Evolutionary conservation across 2,888 invertebrate species (phyloP), one percentile per base, ranked within the genome.

Genomic region (Cephus nigrinus): DNA sequence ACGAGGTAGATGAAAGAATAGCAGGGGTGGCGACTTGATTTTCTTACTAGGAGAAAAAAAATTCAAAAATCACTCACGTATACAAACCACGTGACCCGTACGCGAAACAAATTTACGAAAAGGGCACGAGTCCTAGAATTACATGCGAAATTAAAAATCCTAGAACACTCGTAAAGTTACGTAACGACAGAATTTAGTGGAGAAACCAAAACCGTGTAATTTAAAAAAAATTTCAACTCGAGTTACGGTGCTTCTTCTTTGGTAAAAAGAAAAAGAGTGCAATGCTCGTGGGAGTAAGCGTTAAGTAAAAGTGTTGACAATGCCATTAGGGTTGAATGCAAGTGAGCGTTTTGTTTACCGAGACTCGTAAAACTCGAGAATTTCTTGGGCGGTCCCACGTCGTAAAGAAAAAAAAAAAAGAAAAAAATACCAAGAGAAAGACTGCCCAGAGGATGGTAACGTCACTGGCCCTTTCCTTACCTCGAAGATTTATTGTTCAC

Each of bases 281-380:
- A 40, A 1, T 30, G 35, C 81, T 79, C 80, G 86, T 86, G 81
- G 84, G 83, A 82, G 85, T 82, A 68, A 69, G 74, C 40, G 79
- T 77, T 78, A 84, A 84, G 85, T 83, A 82, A 86, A 82, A 74
- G 81, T 86, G 83, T 88, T 86, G 88, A 86, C 85, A 84, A 76
- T 86, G 75, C 85, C 84, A 86, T 88, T 86, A 86, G 82, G 83
- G 74, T 75, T 80, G 78, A 71, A 76, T 80, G 77, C 79, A 81
- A 82, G 82, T 83, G 78, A n/a, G 23, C 32, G 32, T 30, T 73
- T 33, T 82, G 73, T 80, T 81, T 83, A 77, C 82, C 55, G 75
- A 84, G 80, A 69, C 77, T 82, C 81, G 79, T 84, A 83, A 85
- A 87, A 83, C 76, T 79, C 69, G 76, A 77, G 79, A 83, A 86